A percentile compares a stretch with the other conserved stretches of the same genome.
Evolutionary conservation across 2,113 vertebrate species (phyloP).

Genomic region (Carollia perspicillata): DNA sequence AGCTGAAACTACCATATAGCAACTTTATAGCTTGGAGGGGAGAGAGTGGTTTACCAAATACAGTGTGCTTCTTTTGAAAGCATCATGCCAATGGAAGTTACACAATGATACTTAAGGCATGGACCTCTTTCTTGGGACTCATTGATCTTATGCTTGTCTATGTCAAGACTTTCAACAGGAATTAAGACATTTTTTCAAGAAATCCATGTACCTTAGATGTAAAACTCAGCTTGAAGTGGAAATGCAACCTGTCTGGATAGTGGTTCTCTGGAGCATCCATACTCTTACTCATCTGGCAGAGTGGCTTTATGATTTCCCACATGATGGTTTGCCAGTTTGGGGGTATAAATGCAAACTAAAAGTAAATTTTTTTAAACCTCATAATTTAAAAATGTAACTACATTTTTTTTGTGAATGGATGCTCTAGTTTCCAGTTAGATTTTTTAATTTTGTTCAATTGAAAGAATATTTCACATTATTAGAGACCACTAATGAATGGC

Average conservation of each 20-base stretch:
- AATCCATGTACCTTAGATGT: slow-evolving; percentile 75
- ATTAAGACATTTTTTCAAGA: slow-evolving; percentile 72
- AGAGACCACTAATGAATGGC: slow-evolving; percentile 58
- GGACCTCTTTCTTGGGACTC: slow-evolving; percentile 76
- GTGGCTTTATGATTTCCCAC: slow-evolving; percentile 71
- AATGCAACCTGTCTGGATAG: slow-evolving; percentile 73
- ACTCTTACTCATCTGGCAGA: slow-evolving; percentile 76
- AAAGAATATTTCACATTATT: slow-evolving; percentile 52
- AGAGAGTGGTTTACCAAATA: slow-evolving; percentile 78
- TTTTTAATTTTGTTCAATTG: slow-evolving; percentile 73
- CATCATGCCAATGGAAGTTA: slow-evolving; percentile 74
- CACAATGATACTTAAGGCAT: slow-evolving; percentile 66
- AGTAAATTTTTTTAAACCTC: slow-evolving; percentile 41
- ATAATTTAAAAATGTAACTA: slow-evolving; percentile 65
- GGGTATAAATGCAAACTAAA: slow-evolving; percentile 74
- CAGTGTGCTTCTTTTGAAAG: slow-evolving; percentile 66
- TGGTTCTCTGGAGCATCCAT: slow-evolving; percentile 67
- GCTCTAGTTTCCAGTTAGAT: slow-evolving; percentile 57
- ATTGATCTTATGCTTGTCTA: slow-evolving; percentile 68
- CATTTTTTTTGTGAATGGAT: slow-evolving; percentile 68
- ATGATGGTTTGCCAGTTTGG: slow-evolving; percentile 71
- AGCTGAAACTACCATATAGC: slow-evolving; percentile 76
- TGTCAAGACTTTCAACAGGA: slow-evolving; percentile 75
- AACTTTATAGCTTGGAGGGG: slow-evolving; percentile 72
- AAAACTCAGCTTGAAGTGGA: slow-evolving; percentile 72